Conservation (phyloP, 2,888 invertebrate genomes). For the Ennomos fuscantarius region DNA sequence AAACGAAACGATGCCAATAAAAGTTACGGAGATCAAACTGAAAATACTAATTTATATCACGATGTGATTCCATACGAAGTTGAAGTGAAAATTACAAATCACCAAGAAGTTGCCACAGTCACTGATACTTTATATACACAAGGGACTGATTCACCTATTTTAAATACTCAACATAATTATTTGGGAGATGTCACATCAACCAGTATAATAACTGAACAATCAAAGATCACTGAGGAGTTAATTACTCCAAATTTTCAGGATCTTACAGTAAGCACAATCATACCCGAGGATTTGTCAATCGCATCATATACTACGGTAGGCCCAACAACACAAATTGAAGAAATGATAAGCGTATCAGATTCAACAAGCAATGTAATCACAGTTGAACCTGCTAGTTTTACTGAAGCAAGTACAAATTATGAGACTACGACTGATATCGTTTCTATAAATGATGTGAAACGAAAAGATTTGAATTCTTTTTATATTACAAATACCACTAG, state of each 20-base stretch:
- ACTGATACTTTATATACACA: not conserved
- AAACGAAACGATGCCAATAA: not conserved
- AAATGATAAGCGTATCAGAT: not conserved
- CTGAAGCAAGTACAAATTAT: not conserved
- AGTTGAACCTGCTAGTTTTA: not conserved
- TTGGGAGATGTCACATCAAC: not conserved
- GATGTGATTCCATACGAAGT: not conserved
- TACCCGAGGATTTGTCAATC: not conserved
- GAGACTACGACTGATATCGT: not conserved
- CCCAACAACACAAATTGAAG: not conserved
- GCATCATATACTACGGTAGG: not conserved
- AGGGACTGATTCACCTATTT: slow-evolving; percentile 1
- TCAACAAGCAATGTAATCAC: not conserved
- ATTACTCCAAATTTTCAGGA: not conserved
- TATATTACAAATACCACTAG: not conserved
- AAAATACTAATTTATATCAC: not conserved
- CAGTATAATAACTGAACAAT: not conserved
- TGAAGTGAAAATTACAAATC: not conserved
- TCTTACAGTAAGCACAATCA: not conserved
- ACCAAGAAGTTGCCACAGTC: not conserved
- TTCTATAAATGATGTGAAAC: not conserved
- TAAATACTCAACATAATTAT: not conserved
- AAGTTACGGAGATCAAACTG: not conserved
- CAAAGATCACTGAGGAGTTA: not conserved
- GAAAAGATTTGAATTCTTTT: not conserved